Evolutionary conservation across 2,888 invertebrate genomes (phyloP).

Genomic region (Netelia melanura): DNA sequence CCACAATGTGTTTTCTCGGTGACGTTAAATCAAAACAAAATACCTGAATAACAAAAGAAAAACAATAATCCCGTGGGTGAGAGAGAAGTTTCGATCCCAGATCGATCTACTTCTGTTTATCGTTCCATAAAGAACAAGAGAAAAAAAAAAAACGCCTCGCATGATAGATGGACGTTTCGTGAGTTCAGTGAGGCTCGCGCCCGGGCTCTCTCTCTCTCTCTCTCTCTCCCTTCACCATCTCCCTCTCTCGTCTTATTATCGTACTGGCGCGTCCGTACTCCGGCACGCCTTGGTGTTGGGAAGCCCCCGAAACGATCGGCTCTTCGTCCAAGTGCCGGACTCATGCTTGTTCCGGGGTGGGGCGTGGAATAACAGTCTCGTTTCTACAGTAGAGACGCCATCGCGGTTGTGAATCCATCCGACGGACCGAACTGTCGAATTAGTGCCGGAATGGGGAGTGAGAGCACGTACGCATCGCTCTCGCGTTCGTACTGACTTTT

Average conservation of each 20-base stretch:
- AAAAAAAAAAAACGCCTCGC: constrained; percentile 14
- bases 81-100: not conserved
- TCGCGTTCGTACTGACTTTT: not conserved
- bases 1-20: not conserved
- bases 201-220: constrained; percentile 15
- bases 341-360: constrained; percentile 67
- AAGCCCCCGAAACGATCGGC: constrained; percentile 67
- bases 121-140: not conserved
- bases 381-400: not conserved
- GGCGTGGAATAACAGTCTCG: constrained; percentile 48
- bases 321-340: constrained; percentile 1
- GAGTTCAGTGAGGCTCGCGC: constrained; percentile 52
- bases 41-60: not conserved
- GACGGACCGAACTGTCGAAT: not conserved
- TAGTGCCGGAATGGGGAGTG: not conserved
- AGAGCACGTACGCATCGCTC: not conserved
- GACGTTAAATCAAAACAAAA: not conserved
- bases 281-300: constrained; percentile 59
- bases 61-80: not conserved
- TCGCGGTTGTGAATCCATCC: not conserved
- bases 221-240: not conserved
- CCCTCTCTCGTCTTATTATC: not conserved
- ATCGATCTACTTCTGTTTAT: not conserved
- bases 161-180: constrained; percentile 30
- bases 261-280: constrained; percentile 17